These are phyloP conservation scores for Psittacula echo DNA, from an alignment of 2,797 vertebrate species.

Conservation along the genomic window DNA sequence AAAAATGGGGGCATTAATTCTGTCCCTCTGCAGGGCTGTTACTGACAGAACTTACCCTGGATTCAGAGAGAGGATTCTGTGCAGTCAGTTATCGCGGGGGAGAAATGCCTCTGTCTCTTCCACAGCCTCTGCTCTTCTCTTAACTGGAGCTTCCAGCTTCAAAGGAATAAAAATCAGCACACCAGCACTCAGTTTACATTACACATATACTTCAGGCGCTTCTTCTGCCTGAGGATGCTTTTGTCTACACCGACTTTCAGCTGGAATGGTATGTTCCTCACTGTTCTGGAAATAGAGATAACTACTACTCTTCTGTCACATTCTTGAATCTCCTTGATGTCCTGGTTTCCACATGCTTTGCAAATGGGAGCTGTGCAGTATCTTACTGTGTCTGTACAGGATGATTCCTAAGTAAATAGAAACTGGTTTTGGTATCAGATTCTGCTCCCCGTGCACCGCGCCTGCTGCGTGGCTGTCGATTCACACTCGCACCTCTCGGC, in stretches of 20 bases:
- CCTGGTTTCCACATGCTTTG: neutral
- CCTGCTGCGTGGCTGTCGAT: rapidly evolving
- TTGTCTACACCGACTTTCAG: neutral
- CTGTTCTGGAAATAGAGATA: neutral
- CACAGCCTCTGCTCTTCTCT: neutral
- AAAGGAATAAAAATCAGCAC: conserved; percentile 11
- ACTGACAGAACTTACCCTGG: conserved; percentile 5
- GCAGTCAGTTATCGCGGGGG: neutral
- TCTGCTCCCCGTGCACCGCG: rapidly evolving
- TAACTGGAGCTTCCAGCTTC: conserved; percentile 28
- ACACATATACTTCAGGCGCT: neutral
- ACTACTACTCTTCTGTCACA: neutral
- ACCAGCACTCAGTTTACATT: neutral
- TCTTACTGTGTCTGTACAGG: neutral
- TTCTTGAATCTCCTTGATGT: neutral
- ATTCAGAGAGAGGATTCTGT: conserved; percentile 6
- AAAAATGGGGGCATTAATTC: conserved; percentile 41
- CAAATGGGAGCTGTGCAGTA: neutral
- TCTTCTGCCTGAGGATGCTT: neutral
- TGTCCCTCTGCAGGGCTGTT: neutral
- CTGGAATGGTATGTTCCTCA: neutral
- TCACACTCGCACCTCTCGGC: neutral
- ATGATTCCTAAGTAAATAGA: neutral
- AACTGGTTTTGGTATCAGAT: neutral
- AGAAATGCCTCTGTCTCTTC: neutral